These are phyloP conservation scores for Neosilurus hyrtlii DNA, from an alignment of 2,797 vertebrate species.

Conservation along the genomic window DNA sequence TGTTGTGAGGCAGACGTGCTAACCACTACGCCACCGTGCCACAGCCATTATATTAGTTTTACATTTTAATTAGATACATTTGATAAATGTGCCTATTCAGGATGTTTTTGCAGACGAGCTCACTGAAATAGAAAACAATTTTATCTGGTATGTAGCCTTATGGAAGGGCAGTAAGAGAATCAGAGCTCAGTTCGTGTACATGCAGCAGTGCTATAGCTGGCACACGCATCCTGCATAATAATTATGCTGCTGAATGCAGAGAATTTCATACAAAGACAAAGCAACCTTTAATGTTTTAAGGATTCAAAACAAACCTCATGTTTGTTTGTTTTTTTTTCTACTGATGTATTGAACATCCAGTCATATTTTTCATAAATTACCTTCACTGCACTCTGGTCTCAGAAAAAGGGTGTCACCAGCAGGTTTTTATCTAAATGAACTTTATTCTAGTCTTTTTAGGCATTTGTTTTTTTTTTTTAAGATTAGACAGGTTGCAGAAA, in stretches of 20 bases:
- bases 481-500: conserved; percentile 24
- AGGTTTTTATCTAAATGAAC: conserved; percentile 26
- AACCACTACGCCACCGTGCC: too few species aligned
- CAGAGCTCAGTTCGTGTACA: conserved; percentile 23
- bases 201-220: conserved; percentile 35
- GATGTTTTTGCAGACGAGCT: conserved; percentile 7
- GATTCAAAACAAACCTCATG: conserved; percentile 22
- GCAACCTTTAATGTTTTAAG: conserved; percentile 41
- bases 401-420: conserved; percentile 12
- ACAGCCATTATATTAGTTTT: neutral
- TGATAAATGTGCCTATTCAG: conserved; percentile 8
- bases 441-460: conserved; percentile 2
- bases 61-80: neutral
- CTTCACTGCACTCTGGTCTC: conserved; percentile 16
- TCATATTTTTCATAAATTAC: conserved; percentile 6
- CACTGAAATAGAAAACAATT: conserved; percentile 35
- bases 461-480: neutral
- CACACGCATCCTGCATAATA: conserved; percentile 40
- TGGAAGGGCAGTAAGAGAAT: conserved; percentile 35
- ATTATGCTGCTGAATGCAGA: conserved; percentile 45
- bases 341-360: conserved; percentile 6
- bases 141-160: conserved; percentile 31
- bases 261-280: conserved; percentile 28
- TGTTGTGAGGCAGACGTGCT: too few species aligned
- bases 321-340: neutral